Conservation (phyloP, 2,888 invertebrate genomes). For the Dilophus febrilis region DNA sequence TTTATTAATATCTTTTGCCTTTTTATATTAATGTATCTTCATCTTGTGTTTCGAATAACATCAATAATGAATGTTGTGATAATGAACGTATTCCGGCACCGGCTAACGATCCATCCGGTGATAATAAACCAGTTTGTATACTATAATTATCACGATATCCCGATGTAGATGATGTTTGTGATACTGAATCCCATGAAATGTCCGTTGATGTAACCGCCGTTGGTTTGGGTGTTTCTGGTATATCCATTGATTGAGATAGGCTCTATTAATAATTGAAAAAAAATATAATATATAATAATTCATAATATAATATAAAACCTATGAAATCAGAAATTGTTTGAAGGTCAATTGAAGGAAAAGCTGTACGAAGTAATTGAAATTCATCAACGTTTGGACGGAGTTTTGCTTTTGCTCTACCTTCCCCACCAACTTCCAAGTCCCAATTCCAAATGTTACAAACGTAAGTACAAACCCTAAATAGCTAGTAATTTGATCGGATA, state of each 20-base stretch:
- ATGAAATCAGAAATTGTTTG: not conserved
- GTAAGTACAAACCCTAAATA: too few species aligned
- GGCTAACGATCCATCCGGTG: conserved; percentile 36
- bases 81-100: conserved; percentile 42
- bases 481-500: too few species aligned
- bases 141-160: conserved; percentile 60
- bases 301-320: not conserved
- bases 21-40: conserved; percentile 71
- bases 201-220: conserved; percentile 34
- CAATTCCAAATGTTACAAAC: too few species aligned
- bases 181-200: conserved; percentile 65
- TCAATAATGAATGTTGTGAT: conserved; percentile 58
- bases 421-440: too few species aligned
- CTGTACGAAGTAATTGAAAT: not conserved
- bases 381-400: too few species aligned
- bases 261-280: conserved; percentile 1
- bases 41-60: conserved; percentile 65
- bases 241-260: conserved; percentile 1
- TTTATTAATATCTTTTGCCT: too few species aligned
- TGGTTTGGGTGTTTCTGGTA: conserved; percentile 17
- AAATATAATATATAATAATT: not conserved
- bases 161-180: conserved; percentile 72
- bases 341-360: not conserved
- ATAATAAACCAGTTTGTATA: conserved; percentile 28
- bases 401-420: too few species aligned